Evolutionary conservation across 2,113 vertebrate species (phyloP).

Genomic region (Philantomba maxwellii): DNA sequence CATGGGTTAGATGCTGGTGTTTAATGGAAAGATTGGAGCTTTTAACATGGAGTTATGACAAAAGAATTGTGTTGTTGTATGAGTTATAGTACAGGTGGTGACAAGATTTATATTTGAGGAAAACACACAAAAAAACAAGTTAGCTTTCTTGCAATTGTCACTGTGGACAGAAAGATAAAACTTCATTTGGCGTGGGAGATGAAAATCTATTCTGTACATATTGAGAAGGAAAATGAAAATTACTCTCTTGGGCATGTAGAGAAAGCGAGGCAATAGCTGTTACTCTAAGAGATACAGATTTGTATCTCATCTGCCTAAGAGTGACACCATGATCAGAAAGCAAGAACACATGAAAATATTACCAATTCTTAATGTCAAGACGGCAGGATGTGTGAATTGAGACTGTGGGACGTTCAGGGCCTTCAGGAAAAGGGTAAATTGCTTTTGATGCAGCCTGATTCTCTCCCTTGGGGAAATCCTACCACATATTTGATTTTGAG

Average conservation of each 20-base stretch:
- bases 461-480: constrained; percentile 58
- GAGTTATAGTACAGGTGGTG: not conserved
- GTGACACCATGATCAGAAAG: constrained; percentile 50
- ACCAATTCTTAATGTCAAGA: constrained; percentile 62
- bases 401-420: constrained; percentile 44
- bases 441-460: constrained; percentile 62
- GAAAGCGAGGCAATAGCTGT: constrained; percentile 56
- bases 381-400: constrained; percentile 67
- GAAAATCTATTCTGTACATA: constrained; percentile 29
- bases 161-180: constrained; percentile 52
- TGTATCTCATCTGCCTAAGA: constrained; percentile 38
- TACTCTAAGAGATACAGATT: constrained; percentile 53
- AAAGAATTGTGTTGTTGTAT: not conserved
- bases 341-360: constrained; percentile 59
- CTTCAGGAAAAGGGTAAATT: constrained; percentile 65
- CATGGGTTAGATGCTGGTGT: not conserved
- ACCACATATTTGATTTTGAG: constrained; percentile 70
- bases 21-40: not conserved
- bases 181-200: constrained; percentile 52
- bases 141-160: constrained; percentile 34
- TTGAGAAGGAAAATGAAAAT: constrained; percentile 58
- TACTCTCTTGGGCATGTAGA: constrained; percentile 43
- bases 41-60: not conserved
- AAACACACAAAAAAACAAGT: constrained; percentile 25
- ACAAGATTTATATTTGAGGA: constrained; percentile 48